A percentile compares a stretch with the other conserved stretches of the same genome.
phyloP scores from a whole-genome alignment of 2,797 vertebrate species.

The Argentina silus region DNA sequence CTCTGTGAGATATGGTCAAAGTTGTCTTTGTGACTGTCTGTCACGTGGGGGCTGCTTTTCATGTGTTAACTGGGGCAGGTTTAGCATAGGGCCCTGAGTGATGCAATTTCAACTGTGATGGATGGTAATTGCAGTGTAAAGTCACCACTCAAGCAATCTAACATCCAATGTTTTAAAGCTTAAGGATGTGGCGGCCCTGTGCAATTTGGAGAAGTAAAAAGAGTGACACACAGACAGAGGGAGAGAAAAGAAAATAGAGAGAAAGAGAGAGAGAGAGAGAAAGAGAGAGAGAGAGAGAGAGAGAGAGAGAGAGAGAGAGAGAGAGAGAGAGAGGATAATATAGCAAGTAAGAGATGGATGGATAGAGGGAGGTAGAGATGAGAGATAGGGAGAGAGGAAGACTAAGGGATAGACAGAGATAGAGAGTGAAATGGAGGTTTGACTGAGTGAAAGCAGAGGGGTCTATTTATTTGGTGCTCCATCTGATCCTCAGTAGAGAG shows the following conservation, averaged over 20 bases:
- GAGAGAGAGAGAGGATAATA: constrained; percentile 18
- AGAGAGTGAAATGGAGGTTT: constrained; percentile 36
- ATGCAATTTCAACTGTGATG: constrained; percentile 40
- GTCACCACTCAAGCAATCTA: constrained; percentile 51
- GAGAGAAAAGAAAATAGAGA: constrained; percentile 16
- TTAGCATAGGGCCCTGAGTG: constrained; percentile 52
- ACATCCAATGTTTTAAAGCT: constrained; percentile 53
- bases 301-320: constrained; percentile 14
- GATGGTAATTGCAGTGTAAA: constrained; percentile 50
- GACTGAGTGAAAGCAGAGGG: constrained; percentile 51
- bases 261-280: neutral
- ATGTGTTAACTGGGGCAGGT: constrained; percentile 50
- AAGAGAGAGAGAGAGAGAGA: neutral
- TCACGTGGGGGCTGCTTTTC: constrained; percentile 54
- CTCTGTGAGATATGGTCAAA: constrained; percentile 43
- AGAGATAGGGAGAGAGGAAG: neutral
- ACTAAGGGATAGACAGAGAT: constrained; percentile 13
- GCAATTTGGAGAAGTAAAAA: constrained; percentile 32
- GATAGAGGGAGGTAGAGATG: constrained; percentile 30
- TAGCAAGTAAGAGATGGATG: constrained; percentile 15
- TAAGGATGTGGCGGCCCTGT: constrained; percentile 37
- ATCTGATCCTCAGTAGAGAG: constrained; percentile 51
- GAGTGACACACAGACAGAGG: constrained; percentile 22
- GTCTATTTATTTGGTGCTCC: constrained; percentile 59
- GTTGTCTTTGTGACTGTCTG: constrained; percentile 45